Percentiles rank a stretch among this genome's conserved stretches.
phyloP scores from a whole-genome alignment of 1,140 invertebrate genomes.

The Drosophila virilis region DNA sequence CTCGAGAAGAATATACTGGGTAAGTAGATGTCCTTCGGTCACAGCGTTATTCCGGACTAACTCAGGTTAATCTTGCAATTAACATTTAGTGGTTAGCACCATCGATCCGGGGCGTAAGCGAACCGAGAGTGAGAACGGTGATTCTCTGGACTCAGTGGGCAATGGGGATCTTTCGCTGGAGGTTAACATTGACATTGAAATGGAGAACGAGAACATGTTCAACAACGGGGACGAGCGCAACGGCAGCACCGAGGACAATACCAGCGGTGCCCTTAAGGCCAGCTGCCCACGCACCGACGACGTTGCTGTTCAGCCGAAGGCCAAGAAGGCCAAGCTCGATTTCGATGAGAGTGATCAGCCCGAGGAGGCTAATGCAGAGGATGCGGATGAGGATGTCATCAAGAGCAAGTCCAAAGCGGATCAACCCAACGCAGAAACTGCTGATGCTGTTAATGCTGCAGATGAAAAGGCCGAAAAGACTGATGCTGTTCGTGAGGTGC shows the following conservation, averaged over 20 bases:
- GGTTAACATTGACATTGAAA: slow-evolving; percentile 89
- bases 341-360: slow-evolving; percentile 44
- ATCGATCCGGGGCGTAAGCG: slow-evolving; percentile 91
- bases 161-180: slow-evolving; percentile 87
- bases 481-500: slow-evolving; percentile 43
- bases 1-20: slow-evolving; percentile 95
- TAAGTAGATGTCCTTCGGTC: slow-evolving; percentile 13
- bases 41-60: not conserved
- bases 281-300: slow-evolving; percentile 63
- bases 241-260: slow-evolving; percentile 42
- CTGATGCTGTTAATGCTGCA: not conserved
- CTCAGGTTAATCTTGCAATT: not conserved
- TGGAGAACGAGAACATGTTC: slow-evolving; percentile 87
- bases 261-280: slow-evolving; percentile 34
- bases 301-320: slow-evolving; percentile 57
- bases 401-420: slow-evolving; percentile 17
- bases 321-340: slow-evolving; percentile 78
- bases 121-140: slow-evolving; percentile 88
- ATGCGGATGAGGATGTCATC: slow-evolving; percentile 19
- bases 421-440: slow-evolving; percentile 6
- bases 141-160: slow-evolving; percentile 86
- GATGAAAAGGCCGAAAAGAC: slow-evolving; percentile 52
- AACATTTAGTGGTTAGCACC: slow-evolving; percentile 92
- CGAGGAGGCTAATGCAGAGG: slow-evolving; percentile 15
- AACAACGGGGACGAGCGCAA: slow-evolving; percentile 84